phyloP scores from a whole-genome alignment of 2,797 vertebrate genomes.

The Schizothorax lantsangensis region DNA sequence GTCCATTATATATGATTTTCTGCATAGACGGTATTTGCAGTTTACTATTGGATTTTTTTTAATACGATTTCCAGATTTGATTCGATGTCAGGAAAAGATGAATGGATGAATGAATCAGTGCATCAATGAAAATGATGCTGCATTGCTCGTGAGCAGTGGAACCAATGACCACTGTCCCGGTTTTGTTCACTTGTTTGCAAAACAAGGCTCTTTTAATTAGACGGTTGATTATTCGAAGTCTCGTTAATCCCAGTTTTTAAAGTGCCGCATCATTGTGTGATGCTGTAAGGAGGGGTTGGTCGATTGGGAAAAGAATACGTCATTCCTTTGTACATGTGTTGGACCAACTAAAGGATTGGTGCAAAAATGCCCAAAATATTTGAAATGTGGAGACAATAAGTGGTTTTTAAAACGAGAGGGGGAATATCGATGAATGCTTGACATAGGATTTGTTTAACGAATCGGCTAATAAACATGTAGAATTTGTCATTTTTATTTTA shows the following conservation, averaged over 20 bases:
- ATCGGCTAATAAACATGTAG: neutral
- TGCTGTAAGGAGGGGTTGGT: conserved; percentile 24
- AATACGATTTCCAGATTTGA: neutral
- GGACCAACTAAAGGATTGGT: neutral
- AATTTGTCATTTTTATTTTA: neutral
- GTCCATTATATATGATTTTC: neutral
- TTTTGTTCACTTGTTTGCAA: neutral
- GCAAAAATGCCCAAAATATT: neutral
- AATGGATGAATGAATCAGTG: neutral
- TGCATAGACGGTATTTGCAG: neutral
- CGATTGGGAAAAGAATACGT: conserved; percentile 39
- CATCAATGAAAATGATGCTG: conserved; percentile 5
- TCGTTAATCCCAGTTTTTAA: neutral
- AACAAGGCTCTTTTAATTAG: neutral
- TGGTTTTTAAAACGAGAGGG: neutral
- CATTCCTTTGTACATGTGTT: conserved; percentile 41
- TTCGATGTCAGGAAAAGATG: conserved; percentile 6
- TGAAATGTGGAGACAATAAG: neutral
- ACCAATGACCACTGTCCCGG: neutral
- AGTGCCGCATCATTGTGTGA: conserved; percentile 50
- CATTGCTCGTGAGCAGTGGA: neutral
- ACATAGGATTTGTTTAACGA: neutral
- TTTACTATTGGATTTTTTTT: neutral
- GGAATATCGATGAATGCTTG: neutral
- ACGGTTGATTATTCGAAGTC: neutral